phyloP scores from a whole-genome alignment of 2,113 vertebrate genomes.

The Neopipo cinnamomea region DNA sequence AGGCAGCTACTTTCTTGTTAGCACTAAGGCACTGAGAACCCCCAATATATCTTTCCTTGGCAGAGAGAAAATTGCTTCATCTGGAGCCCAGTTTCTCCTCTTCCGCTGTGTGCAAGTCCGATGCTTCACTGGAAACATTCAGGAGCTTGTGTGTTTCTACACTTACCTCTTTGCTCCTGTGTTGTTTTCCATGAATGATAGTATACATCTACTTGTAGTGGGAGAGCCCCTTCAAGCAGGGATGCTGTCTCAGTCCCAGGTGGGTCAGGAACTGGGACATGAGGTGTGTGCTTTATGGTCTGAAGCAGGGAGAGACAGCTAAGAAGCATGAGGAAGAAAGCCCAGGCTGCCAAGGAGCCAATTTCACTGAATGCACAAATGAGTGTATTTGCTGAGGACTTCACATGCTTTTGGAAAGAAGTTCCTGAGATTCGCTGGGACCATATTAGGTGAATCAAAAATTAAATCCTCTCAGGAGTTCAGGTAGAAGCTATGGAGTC shows the following conservation, averaged over 20 bases:
- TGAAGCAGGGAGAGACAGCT: neutral
- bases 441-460: neutral
- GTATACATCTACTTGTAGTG: neutral
- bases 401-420: neutral
- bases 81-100: neutral
- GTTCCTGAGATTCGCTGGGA: neutral
- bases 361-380: neutral
- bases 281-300: neutral
- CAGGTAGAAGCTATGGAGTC: neutral
- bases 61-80: neutral
- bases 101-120: neutral
- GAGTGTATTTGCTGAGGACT: neutral
- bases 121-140: neutral
- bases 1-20: neutral
- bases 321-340: neutral
- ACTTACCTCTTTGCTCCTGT: neutral
- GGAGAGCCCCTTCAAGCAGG: neutral
- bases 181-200: neutral
- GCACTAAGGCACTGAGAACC: neutral
- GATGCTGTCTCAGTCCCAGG: neutral
- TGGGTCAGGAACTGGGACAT: neutral
- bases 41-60: neutral
- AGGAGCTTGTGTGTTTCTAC: fast-evolving
- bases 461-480: neutral
- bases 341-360: neutral